Conservation (phyloP, 2,113 vertebrate species). For the Bubo bubo region DNA sequence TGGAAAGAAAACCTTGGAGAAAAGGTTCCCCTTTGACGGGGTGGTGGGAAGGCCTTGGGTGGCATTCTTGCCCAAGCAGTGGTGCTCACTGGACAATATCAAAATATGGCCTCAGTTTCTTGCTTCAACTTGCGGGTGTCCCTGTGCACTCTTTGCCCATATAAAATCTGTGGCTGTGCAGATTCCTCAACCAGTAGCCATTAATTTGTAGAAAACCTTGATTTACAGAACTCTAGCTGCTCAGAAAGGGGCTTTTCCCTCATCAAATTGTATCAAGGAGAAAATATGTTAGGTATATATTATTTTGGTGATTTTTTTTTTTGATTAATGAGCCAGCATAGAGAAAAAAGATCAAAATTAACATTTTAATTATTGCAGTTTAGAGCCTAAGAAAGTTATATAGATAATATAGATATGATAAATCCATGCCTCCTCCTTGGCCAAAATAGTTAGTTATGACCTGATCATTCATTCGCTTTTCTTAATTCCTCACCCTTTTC, state of each 20-base stretch:
- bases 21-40: neutral
- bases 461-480: neutral
- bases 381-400: neutral
- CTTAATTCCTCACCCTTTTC: neutral
- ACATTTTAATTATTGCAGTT: neutral
- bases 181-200: neutral
- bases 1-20: neutral
- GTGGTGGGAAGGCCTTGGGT: neutral
- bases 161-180: neutral
- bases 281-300: neutral
- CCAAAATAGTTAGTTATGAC: neutral
- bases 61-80: neutral
- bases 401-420: neutral
- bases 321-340: neutral
- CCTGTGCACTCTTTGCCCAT: accelerated
- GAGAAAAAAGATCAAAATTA: neutral
- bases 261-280: neutral
- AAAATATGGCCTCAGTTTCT: neutral
- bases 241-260: neutral
- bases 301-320: neutral
- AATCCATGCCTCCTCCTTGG: neutral
- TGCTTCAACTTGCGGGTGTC: neutral
- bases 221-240: neutral
- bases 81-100: neutral
- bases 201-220: neutral